These are phyloP conservation scores for Denticeps clupeoides DNA, from an alignment of 2,797 vertebrate genomes.

Conservation along the genomic window DNA sequence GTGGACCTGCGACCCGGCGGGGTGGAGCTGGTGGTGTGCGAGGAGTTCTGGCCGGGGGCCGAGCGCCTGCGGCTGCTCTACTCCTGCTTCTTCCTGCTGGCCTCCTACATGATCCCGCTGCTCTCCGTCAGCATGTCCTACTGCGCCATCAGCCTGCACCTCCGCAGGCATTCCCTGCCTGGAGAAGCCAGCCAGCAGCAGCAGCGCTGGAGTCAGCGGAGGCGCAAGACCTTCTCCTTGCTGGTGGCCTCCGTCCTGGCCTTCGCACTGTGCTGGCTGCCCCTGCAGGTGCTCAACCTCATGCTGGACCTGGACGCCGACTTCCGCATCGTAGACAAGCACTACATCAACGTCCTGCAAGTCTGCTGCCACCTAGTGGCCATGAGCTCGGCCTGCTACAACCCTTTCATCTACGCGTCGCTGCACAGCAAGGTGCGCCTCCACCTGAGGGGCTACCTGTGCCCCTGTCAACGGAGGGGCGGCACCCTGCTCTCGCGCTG, in stretches of 20 bases:
- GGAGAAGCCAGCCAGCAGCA: slow-evolving; percentile 44
- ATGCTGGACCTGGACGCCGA: slow-evolving; percentile 62
- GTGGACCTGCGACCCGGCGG: slow-evolving; percentile 57
- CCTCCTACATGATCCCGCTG: slow-evolving; percentile 65
- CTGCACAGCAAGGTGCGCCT: slow-evolving; percentile 63
- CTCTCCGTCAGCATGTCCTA: slow-evolving; percentile 62
- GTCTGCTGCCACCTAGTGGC: slow-evolving; percentile 65
- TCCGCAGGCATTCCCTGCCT: slow-evolving; percentile 50
- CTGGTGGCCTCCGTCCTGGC: slow-evolving; percentile 60
- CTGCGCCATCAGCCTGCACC: slow-evolving; percentile 57
- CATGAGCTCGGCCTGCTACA: slow-evolving; percentile 68
- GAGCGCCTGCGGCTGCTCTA: slow-evolving; percentile 54
- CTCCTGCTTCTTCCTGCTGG: slow-evolving; percentile 53
- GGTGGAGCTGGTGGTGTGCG: slow-evolving; percentile 59
- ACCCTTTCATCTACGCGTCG: slow-evolving; percentile 70
- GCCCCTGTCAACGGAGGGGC: slow-evolving; percentile 31
- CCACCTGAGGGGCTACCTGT: slow-evolving; percentile 52
- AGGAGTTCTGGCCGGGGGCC: slow-evolving; percentile 62
- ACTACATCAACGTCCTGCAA: slow-evolving; percentile 59
- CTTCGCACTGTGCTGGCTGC: slow-evolving; percentile 65
- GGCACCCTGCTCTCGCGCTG: slow-evolving; percentile 20
- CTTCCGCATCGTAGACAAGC: slow-evolving; percentile 60
- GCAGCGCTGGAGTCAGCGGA: slow-evolving; percentile 54
- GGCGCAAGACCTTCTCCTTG: slow-evolving; percentile 57
- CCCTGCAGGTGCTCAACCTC: slow-evolving; percentile 65